Conservation (phyloP, 2,797 vertebrate species). For the Streptopelia turtur region DNA sequence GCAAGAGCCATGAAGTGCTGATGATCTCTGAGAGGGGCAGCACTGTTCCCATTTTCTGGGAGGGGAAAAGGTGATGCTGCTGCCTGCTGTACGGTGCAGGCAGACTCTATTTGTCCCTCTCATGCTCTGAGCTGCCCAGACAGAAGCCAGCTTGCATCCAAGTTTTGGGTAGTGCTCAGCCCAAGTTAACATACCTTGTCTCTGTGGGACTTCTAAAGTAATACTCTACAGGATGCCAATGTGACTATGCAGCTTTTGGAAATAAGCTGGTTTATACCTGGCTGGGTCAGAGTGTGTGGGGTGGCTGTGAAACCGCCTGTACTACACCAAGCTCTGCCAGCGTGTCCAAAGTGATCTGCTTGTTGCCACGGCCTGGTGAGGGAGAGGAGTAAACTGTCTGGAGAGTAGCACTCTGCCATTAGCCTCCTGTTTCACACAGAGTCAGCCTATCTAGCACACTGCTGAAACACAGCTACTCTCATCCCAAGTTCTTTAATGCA, state of each 20-base stretch:
- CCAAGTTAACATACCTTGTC: not conserved
- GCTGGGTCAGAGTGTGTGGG: not conserved
- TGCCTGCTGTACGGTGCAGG: not conserved
- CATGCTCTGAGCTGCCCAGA: not conserved
- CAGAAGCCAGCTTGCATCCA: not conserved
- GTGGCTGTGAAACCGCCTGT: not conserved
- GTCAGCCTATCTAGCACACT: not conserved
- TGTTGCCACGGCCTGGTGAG: not conserved
- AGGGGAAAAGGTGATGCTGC: not conserved
- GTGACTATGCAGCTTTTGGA: not conserved
- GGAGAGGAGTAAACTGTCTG: not conserved
- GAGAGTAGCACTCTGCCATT: not conserved
- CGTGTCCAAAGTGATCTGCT: fast-evolving
- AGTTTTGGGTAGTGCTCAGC: not conserved
- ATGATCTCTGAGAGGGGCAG: not conserved
- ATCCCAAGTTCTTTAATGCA: not conserved
- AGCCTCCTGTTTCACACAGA: not conserved
- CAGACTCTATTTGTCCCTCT: not conserved
- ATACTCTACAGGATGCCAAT: not conserved
- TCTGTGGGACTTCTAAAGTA: not conserved
- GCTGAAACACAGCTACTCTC: not conserved
- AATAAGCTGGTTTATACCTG: not conserved
- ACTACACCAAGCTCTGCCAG: not conserved
- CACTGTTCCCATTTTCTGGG: not conserved
- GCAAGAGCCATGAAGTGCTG: not conserved